Conservation (phyloP, 1,140 invertebrate genomes). For the Lamellibrachia luymesi region DNA sequence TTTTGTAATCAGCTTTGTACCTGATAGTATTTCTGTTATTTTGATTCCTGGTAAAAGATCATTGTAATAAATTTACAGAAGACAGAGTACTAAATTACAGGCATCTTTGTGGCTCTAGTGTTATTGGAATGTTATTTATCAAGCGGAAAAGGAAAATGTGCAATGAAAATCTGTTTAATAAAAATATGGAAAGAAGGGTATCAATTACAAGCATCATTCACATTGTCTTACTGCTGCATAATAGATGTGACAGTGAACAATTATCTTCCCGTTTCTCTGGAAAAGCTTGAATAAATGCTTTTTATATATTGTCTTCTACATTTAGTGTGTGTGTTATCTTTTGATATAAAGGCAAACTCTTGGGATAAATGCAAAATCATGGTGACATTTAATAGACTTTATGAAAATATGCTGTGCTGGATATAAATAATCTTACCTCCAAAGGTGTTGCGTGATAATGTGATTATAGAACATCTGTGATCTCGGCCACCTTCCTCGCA, state of each 20-base stretch:
- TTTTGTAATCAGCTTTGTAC: too few species aligned
- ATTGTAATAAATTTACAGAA: too few species aligned
- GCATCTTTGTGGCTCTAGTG: too few species aligned
- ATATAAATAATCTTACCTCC: background rate
- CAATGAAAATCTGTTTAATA: too few species aligned
- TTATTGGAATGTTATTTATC: too few species aligned
- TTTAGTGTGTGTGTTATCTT: background rate
- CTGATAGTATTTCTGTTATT: too few species aligned
- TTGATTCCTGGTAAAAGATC: too few species aligned
- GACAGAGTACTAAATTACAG: too few species aligned
- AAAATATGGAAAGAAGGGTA: too few species aligned
- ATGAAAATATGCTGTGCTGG: background rate
- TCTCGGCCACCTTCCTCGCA: background rate
- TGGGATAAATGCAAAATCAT: background rate
- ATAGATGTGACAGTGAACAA: background rate
- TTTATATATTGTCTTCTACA: background rate
- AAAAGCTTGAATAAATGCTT: background rate
- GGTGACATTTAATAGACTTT: background rate
- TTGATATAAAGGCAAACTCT: background rate
- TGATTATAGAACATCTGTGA: background rate
- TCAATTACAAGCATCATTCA: too few species aligned
- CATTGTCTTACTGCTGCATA: background rate
- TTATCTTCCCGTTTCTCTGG: background rate
- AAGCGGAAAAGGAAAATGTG: too few species aligned
- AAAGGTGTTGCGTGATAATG: background rate